Evolutionary conservation across 2,888 invertebrate genomes (phyloP), one percentile per base, ranked within the genome.

Genomic region (Xanthostigma xanthostigma): DNA sequence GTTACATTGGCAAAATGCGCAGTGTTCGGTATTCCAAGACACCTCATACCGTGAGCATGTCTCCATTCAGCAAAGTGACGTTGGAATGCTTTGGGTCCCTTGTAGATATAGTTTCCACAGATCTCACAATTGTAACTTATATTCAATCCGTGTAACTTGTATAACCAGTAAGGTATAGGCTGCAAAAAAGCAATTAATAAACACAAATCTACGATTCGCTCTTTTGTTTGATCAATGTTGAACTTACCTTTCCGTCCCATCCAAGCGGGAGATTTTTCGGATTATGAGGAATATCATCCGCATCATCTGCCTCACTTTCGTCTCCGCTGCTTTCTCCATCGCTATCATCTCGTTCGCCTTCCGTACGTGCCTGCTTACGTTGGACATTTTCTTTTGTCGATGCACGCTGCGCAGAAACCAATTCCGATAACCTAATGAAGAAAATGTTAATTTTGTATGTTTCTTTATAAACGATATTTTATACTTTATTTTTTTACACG

Each of bases 1-100:
- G 97, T 98, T 37, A 99, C 97, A 66, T 98, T 99, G 1, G 98
- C 97, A 71, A 99, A 99, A 71, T 99, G 98, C 1, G 98, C 97
- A 0, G 98, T 99, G 67, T 99, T 99, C 0, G 98, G 98, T 57
- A 99, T 98, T 8, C 97, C 97, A 12, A 99, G 75, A 64, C 98
- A 99, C 17, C 96, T 75, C 97, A 98, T 98, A 36, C 97, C 97
- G 64, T 87, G 87, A 10, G 87, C 86, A 60, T 87, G 87, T 27
- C 86, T 70, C 87, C 88, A 88, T 64, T 87, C 88, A 0, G 97
- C 95, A 72, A 99, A 99, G 69, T 99, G 98, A 44, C 96, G 76
- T 66, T 99, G 98, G 69, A 98, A 99, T 14, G 98, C 97, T 67
- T 99, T 99, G 0, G 98, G 98, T 0, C 98, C 98, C 62, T 87